A percentile compares a stretch with the other conserved stretches of the same genome.
phyloP scores from a whole-genome alignment of 2,888 invertebrate genomes.

The Myopa testacea region DNA sequence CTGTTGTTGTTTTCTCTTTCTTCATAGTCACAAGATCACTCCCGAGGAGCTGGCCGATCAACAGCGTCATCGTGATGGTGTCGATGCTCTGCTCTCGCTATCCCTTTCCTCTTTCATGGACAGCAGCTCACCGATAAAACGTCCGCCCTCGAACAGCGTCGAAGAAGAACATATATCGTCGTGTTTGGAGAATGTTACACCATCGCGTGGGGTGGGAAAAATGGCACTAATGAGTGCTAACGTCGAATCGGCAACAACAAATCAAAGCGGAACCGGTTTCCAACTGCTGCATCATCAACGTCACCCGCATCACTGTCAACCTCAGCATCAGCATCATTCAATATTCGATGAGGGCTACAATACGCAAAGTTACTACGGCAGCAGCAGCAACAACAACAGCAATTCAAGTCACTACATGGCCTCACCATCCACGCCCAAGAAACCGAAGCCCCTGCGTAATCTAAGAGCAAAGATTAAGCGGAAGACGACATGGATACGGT shows the following conservation, averaged over 20 bases:
- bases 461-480: conserved; percentile 67
- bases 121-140: conserved; percentile 63
- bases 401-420: conserved; percentile 39
- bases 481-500: conserved; percentile 67
- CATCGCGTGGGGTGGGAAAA: conserved; percentile 50
- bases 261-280: not conserved
- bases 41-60: conserved; percentile 75
- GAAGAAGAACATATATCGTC: conserved; percentile 61
- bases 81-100: conserved; percentile 81
- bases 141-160: conserved; percentile 61
- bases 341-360: conserved; percentile 55
- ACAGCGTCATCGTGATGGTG: conserved; percentile 81
- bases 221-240: conserved; percentile 60
- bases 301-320: conserved; percentile 47
- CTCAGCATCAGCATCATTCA: conserved; percentile 38
- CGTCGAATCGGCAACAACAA: conserved; percentile 44
- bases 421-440: conserved; percentile 56
- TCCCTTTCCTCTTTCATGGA: conserved; percentile 76
- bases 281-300: conserved; percentile 41
- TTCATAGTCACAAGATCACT: conserved; percentile 61
- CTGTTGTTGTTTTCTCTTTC: conserved; percentile 10
- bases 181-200: conserved; percentile 57
- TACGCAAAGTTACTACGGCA: conserved; percentile 54
- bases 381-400: conserved; percentile 35
- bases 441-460: conserved; percentile 61